phyloP scores from a whole-genome alignment of 2,113 vertebrate genomes.

The pig (Sus scrofa) region DNA sequence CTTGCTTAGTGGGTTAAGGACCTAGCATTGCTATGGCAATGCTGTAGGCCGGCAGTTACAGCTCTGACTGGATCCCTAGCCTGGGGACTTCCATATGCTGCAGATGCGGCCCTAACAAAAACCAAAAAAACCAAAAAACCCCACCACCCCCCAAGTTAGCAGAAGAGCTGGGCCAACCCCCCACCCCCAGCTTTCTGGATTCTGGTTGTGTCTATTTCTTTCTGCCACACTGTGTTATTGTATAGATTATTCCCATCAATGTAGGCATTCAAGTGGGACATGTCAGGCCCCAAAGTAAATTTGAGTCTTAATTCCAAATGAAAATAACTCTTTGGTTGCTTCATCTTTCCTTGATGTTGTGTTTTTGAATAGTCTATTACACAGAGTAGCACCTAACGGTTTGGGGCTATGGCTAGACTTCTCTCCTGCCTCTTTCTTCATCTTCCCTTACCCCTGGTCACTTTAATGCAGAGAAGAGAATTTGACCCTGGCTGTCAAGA shows the following conservation, averaged over 20 bases:
- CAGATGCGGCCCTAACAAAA: no score
- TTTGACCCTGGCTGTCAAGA: neutral
- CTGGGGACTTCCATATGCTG: no score
- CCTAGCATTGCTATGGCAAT: no score
- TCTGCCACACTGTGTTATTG: neutral
- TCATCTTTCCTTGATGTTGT: neutral
- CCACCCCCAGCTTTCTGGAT: neutral
- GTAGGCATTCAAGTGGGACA: neutral
- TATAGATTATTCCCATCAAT: neutral
- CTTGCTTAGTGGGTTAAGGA: no score
- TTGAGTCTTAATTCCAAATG: slow-evolving; percentile 10
- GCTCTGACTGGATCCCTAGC: no score
- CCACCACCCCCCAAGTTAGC: neutral
- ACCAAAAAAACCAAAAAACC: no score
- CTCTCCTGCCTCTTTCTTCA: neutral
- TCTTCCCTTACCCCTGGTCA: neutral
- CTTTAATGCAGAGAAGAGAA: neutral
- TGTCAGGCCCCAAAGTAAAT: neutral
- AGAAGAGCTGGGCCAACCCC: neutral
- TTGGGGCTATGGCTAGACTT: neutral
- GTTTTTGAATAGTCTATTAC: neutral
- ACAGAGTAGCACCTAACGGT: neutral
- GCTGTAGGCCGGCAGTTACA: no score
- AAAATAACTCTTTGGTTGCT: neutral
- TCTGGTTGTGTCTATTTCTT: neutral